Evolutionary conservation across 2,797 vertebrate genomes (phyloP).

Genomic region (Brachymystax lenok): DNA sequence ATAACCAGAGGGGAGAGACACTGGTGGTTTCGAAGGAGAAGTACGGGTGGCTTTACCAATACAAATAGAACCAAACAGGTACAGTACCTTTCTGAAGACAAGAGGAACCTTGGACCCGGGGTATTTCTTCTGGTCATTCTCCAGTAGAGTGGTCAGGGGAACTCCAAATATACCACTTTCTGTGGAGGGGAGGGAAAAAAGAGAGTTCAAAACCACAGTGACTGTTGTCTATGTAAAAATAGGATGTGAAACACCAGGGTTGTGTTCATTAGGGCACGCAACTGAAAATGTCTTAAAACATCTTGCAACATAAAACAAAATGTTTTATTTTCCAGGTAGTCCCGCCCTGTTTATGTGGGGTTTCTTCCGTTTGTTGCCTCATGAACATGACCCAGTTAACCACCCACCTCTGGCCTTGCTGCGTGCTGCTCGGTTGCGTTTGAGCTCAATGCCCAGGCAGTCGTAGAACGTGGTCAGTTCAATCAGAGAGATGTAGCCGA

Average conservation of each 20-base stretch:
- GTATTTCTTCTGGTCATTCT: slow-evolving; percentile 87
- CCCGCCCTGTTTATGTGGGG: neutral
- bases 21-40: neutral
- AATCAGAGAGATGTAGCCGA: slow-evolving; percentile 88
- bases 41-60: neutral
- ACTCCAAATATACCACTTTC: slow-evolving; percentile 90
- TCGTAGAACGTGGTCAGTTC: slow-evolving; percentile 91
- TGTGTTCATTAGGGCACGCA: neutral
- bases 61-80: neutral
- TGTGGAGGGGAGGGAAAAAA: slow-evolving; percentile 49
- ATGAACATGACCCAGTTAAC: neutral
- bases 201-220: slow-evolving; percentile 8
- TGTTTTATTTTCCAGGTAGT: neutral
- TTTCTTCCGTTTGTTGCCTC: neutral
- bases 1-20: neutral
- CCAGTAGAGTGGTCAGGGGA: slow-evolving; percentile 81
- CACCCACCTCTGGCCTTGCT: slow-evolving; percentile 79
- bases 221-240: neutral
- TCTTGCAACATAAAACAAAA: neutral
- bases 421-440: slow-evolving; percentile 78
- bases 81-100: slow-evolving; percentile 87
- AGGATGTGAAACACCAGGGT: neutral
- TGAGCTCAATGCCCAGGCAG: slow-evolving; percentile 86
- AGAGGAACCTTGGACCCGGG: slow-evolving; percentile 89
- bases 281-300: neutral